A percentile compares a stretch with the other conserved stretches of the same genome.
phyloP scores from a whole-genome alignment of 1,140 invertebrate species.

The Cyrtorhinus lividipennis region DNA sequence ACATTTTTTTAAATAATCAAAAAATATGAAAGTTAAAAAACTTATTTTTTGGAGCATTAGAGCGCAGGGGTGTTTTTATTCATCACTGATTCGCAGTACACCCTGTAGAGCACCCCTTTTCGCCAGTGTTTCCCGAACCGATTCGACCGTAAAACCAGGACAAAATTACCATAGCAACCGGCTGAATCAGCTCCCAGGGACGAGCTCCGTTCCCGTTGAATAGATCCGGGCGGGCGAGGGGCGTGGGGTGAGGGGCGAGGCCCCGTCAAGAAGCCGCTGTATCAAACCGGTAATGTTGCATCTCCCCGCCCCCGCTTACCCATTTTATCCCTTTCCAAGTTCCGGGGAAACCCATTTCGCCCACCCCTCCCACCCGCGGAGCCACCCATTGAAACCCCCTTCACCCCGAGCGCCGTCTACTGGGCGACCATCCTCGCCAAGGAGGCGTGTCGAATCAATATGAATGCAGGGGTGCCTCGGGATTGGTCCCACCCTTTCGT shows the following conservation, averaged over 20 bases:
- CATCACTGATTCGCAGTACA: not conserved
- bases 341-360: too few species aligned
- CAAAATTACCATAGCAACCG: not conserved
- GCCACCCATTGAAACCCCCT: not conserved
- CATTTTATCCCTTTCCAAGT: not conserved
- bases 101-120: not conserved
- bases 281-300: not conserved
- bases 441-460: not conserved
- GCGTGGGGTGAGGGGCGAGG: too few species aligned
- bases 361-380: not conserved
- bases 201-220: too few species aligned
- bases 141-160: not conserved
- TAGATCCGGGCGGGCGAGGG: too few species aligned
- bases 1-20: too few species aligned
- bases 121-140: not conserved
- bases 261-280: not conserved
- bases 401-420: too few species aligned
- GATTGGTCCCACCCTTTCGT: not conserved
- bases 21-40: too few species aligned
- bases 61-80: too few species aligned
- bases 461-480: not conserved
- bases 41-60: too few species aligned
- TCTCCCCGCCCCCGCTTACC: not conserved
- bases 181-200: not conserved
- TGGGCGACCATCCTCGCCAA: not conserved